A percentile compares a stretch with the other conserved stretches of the same genome.
phyloP scores from a whole-genome alignment of 1,140 invertebrate species.

The Planococcus citri region DNA sequence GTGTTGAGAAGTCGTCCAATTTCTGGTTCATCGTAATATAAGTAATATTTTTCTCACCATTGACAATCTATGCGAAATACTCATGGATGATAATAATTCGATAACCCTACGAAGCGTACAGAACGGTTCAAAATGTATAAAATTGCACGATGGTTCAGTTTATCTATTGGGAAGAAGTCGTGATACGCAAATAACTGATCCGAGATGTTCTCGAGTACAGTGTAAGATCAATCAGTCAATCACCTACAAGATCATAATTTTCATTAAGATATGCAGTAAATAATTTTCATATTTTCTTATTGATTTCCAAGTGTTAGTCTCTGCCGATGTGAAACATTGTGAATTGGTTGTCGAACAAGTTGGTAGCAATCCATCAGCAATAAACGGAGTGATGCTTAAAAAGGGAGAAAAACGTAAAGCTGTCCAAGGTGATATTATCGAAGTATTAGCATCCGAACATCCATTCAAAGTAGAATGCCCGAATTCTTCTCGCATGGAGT shows the following conservation, averaged over 20 bases:
- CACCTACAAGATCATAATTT: too few species aligned
- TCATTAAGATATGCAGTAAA: background rate
- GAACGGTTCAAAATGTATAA: background rate
- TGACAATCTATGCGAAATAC: too few species aligned
- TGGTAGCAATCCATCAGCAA: slow-evolving; percentile 49
- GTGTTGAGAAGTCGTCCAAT: too few species aligned
- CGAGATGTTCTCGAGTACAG: background rate
- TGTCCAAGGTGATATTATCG: slow-evolving; percentile 49
- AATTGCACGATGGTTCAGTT: background rate
- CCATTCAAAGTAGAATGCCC: slow-evolving; percentile 48
- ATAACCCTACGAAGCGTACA: background rate
- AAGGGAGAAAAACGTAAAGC: slow-evolving; percentile 43
- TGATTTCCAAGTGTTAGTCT: slow-evolving; percentile 1
- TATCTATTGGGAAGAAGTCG: background rate
- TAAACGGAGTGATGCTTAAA: slow-evolving; percentile 53
- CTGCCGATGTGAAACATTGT: background rate
- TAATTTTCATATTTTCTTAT: background rate
- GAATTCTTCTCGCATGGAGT: too few species aligned
- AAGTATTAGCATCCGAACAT: slow-evolving; percentile 51
- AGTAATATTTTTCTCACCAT: too few species aligned
- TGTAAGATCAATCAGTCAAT: too few species aligned
- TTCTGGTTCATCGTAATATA: too few species aligned
- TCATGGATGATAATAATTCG: background rate
- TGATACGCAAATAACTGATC: background rate
- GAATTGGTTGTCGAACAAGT: slow-evolving; percentile 46